A percentile compares a stretch with the other conserved stretches of the same genome.
These are phyloP conservation scores for Fistularia tabacaria DNA, from an alignment of 2,797 vertebrate genomes.

Conservation along the genomic window DNA sequence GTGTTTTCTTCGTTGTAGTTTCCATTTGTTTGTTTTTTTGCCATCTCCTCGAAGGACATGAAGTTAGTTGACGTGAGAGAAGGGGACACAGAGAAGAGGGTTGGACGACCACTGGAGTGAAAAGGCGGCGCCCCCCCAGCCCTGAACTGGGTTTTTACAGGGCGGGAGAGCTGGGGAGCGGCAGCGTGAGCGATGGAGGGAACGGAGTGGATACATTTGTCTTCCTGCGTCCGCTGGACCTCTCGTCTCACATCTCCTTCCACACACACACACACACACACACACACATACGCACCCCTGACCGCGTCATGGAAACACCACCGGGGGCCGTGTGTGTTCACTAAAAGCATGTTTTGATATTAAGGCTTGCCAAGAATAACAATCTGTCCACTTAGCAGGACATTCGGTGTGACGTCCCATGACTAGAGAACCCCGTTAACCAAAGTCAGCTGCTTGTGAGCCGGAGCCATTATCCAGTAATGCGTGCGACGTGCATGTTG, in stretches of 20 bases:
- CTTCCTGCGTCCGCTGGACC: slow-evolving; percentile 24
- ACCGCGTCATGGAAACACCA: slow-evolving; percentile 51
- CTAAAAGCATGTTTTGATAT: slow-evolving; percentile 66
- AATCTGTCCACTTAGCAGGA: slow-evolving; percentile 41
- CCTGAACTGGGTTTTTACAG: slow-evolving; percentile 52
- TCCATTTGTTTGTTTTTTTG: no score
- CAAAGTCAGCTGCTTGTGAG: slow-evolving; percentile 58
- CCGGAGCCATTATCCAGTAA: slow-evolving; percentile 64
- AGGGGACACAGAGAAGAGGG: no score
- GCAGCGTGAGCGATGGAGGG: no score
- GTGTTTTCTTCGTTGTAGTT: no score
- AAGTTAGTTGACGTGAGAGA: no score
- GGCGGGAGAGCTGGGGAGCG: no score
- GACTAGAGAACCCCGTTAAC: slow-evolving; percentile 30
- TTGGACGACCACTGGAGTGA: no score
- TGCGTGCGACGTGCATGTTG: slow-evolving; percentile 68
- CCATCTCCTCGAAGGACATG: no score
- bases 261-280: no score
- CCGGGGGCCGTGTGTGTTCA: no score
- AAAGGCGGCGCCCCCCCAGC: slow-evolving; percentile 8
- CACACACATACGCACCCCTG: slow-evolving; percentile 19
- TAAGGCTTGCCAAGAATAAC: slow-evolving; percentile 57
- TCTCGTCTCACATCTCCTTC: no score
- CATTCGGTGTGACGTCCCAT: slow-evolving; percentile 12
- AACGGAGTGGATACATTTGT: slow-evolving; percentile 24